Evolutionary conservation across 2,113 vertebrate species (phyloP).

Genomic region (Colinus virginianus): DNA sequence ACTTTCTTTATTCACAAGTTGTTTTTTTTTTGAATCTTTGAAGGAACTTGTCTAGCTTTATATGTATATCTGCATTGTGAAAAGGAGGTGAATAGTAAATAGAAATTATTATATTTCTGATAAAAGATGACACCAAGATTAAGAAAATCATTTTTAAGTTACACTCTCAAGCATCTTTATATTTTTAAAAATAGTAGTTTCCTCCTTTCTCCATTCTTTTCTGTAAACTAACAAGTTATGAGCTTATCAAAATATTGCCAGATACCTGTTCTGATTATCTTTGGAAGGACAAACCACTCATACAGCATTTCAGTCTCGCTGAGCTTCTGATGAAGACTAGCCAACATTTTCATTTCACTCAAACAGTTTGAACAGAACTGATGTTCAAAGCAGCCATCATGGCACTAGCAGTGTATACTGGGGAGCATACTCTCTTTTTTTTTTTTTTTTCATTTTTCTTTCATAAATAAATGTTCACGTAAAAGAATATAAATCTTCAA

Average conservation of each 20-base stretch:
- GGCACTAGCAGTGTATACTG: slow-evolving; percentile 35
- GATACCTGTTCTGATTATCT: slow-evolving; percentile 32
- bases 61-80: slow-evolving; percentile 55
- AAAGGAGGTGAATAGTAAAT: slow-evolving; percentile 50
- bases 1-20: slow-evolving; percentile 73
- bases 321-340: slow-evolving; percentile 58
- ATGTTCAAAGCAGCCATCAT: slow-evolving; percentile 51
- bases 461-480: slow-evolving; percentile 43
- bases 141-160: slow-evolving; percentile 48
- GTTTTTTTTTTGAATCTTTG: slow-evolving; percentile 73
- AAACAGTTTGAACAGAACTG: slow-evolving; percentile 41
- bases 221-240: slow-evolving; percentile 8
- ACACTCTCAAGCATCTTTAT: slow-evolving; percentile 63
- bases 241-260: slow-evolving; percentile 39
- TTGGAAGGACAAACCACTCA: slow-evolving; percentile 65
- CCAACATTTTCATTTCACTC: slow-evolving; percentile 53
- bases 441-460: background rate
- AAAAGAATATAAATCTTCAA: slow-evolving; percentile 72
- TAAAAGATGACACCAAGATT: slow-evolving; percentile 55
- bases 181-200: slow-evolving; percentile 23
- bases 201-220: background rate
- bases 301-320: slow-evolving; percentile 72
- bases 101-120: slow-evolving; percentile 44
- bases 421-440: background rate
- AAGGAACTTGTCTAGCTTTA: slow-evolving; percentile 73